Evolutionary conservation across 2,888 invertebrate genomes (phyloP), one percentile per base, ranked within the genome.

Genomic region (Apamea sordens): DNA sequence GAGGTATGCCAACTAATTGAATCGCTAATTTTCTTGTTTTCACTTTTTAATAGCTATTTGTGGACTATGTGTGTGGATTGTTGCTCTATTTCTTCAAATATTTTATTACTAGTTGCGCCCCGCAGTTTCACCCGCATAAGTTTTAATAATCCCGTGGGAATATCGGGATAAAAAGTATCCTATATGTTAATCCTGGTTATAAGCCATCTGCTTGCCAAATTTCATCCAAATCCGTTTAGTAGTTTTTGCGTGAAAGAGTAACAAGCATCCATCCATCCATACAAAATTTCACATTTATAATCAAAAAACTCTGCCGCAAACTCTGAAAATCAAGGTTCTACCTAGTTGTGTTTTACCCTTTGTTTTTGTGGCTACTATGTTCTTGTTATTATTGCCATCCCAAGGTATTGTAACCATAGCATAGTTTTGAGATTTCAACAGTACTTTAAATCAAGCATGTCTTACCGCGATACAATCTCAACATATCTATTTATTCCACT

Each of bases 11-110:
- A 76, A 68, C 79, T 88, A 82, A 88, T 86, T 86, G 86, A 84
- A 73, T 83, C 63, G 79, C 73, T 15, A 88, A 86, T 88, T 73
- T 76, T 72, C 82, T 82, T 65, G 76, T 85, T 86, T 86, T 82
- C 70, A 81, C 84, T 76, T 85, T 71, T 80, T 65, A 79, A 11
- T 59, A 32, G 28, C 47, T 36, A 32, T 65, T 73, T 68, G 28
- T 64, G 5, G 28, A 81, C 7, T 32, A 41, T 15, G 50, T 18
- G 15, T 15, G 50, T 18, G 15, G 36, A 21, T 32, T 59, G 24
- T 70, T 18, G 28, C 21, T n/a, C 13, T 18, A 13, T 76, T 41
- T 41, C 21, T 47, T 28, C 13, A 28, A 13, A 7, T 47, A 68
- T 68, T 44, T 10, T 44, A 44, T 44, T 44, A 44, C 44, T 44